Conservation (phyloP, 2,888 invertebrate genomes). For the Nomada fucata region DNA sequence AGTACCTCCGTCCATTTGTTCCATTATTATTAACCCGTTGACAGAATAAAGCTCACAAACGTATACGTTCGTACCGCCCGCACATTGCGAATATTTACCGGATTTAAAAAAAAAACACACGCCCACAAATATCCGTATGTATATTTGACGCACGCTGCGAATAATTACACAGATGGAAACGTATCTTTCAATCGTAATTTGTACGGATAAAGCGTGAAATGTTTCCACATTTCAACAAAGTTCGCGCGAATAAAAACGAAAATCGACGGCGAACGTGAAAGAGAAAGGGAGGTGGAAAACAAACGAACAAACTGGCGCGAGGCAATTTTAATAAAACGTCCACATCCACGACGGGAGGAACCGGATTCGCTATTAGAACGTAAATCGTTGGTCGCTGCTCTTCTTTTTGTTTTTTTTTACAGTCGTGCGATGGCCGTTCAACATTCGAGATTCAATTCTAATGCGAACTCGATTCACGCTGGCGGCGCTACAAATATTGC, state of each 20-base stretch:
- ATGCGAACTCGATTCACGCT: constrained; percentile 3
- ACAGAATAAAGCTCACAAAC: neutral
- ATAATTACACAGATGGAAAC: constrained; percentile 2
- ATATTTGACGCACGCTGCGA: neutral
- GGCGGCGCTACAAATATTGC: neutral
- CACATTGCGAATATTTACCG: neutral
- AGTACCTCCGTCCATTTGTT: neutral
- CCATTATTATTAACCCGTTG: neutral
- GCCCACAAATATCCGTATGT: neutral
- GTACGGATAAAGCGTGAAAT: neutral
- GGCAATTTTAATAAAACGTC: constrained; percentile 22
- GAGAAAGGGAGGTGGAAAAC: neutral
- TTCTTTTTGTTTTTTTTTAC: neutral
- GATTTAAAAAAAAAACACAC: neutral
- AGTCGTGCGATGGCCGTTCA: neutral
- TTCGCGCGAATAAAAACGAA: no score
- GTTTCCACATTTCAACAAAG: neutral
- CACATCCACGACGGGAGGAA: neutral
- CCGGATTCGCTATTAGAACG: constrained; percentile 6
- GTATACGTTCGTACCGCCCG: no score
- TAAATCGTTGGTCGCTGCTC: constrained; percentile 2
- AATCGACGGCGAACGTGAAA: neutral
- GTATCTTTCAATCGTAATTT: constrained; percentile 14
- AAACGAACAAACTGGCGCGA: neutral
- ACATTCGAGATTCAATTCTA: neutral